Base-by-base conservation (phyloP, 2,797 vertebrate genomes). In the Catostomus latipinnis region DNA sequence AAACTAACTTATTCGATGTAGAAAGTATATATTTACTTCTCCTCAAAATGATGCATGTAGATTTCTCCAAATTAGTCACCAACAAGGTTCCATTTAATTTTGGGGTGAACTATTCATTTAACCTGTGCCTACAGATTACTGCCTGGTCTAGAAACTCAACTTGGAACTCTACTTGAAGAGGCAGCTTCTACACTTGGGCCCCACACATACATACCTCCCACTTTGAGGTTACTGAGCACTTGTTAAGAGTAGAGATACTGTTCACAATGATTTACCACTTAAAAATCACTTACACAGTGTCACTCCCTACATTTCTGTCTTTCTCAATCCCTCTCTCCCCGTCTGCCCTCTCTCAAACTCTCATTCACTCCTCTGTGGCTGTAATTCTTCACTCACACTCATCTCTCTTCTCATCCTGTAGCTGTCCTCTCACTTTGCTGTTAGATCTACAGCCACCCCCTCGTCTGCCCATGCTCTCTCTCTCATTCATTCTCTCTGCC, bases 221-320 rank as follows among this genome's bases (percentile, higher is more conserved):
- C 69, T 48, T 54, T 58, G 16, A 57, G 69, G 45, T 34, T 66
- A 63, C 77, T 4, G 52, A 56, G 60, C 14, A 52, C 77, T 62
- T 72, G 81, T 61, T 68, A 76, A 48, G 13, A 48, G 8, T 61
- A 9, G 58, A 16, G 63, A 22, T 66, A 52, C 45, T 11, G 52
- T 71, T 84, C 18, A 6, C 54, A 13, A 56, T 74, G 73, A 81
- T 74, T 71, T 81, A 74, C n/a, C 46, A 61, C 61, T 71, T 53
- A 12, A 71, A 82, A 71, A 82, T 77, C 60, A 52, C 53, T 68
- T 58, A 46, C 54, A 71, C 53, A 61, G 48, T 14, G 48, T 82
- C 74, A 80, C 77, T 74, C 74, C 73, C 74, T 54, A 66, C 65
- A 78, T 49, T 66, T 71, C 68, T n/a, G 10, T 22, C 53, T 46